Evolutionary conservation across 2,888 invertebrate species (phyloP), one percentile per base, ranked within the genome.

Genomic region (Lomographa bimaculata): DNA sequence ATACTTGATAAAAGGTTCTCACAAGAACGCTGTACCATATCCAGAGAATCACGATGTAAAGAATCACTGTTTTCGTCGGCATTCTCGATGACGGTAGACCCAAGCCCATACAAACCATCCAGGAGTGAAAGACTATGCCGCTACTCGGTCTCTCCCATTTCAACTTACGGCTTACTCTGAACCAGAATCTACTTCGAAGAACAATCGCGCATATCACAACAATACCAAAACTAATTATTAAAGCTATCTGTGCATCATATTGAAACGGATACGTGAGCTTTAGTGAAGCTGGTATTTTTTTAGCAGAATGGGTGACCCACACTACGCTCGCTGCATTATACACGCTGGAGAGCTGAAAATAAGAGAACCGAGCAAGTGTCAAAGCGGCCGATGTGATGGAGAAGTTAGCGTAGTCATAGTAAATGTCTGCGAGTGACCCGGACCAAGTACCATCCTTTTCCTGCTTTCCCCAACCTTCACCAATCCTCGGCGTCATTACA

Each of bases 51-150:
- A 65, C 48, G 7, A 81, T 58, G 32, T 64, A 66, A 7, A 75
- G 37, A 10, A 73, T 58, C 0, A 60, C 39, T 8, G 64, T 59
- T 36, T 72, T 78, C 10, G 57, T 55, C 1, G 85, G 79, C n/a
- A 79, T 36, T 27, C 50, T 69, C 1, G 57, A 54, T 0, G 66
- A 34, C 0, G 80, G 65, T 26, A 79, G 55, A 0, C 85, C 84
- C 75, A 79, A 54, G 0, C 86, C 85, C 79, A 84, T 79, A 42
- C 71, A 83, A 45, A 83, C 57, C 58, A 71, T 70, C 77, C 79
- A 79, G 0, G 75, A 69, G 41, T 71, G 67, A 27, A 78, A 77
- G 2, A 77, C 50, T 3, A 80, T 26, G 26, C 67, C 60, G 2
- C 46, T 60, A 1, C 54, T 58, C 12, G 58, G 52, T 27, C 36